Evolutionary conservation across 2,888 invertebrate genomes (phyloP).

Genomic region (Psylliodes chrysocephalus): DNA sequence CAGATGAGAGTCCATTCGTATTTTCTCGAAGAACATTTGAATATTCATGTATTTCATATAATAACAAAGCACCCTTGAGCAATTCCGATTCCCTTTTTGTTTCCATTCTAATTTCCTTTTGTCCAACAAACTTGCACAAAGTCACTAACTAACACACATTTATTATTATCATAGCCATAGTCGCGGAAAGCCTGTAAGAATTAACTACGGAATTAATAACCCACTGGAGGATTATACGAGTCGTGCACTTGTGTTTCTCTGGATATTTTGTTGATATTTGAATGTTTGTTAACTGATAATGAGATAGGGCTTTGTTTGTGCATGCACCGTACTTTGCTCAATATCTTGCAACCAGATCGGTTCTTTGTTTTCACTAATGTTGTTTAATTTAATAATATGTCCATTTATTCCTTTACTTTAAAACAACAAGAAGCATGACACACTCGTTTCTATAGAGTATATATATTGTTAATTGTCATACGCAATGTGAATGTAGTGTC

Average conservation of each 20-base stretch:
- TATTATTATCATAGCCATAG: constrained; percentile 46
- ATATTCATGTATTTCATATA: constrained; percentile 43
- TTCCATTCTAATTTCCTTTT: constrained; percentile 38
- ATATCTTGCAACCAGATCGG: too few relatives aligned
- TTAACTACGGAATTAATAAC: constrained; percentile 43
- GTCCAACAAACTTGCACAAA: constrained; percentile 39
- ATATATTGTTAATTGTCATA: too few relatives aligned
- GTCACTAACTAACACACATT: constrained; percentile 45
- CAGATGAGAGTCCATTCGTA: constrained; percentile 43
- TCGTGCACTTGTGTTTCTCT: constrained; percentile 4
- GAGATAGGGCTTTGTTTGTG: background rate
- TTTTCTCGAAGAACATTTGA: constrained; percentile 42
- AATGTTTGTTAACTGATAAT: constrained; percentile 9
- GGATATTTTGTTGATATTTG: constrained; percentile 14
- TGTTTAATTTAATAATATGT: too few relatives aligned
- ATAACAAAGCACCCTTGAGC: constrained; percentile 42
- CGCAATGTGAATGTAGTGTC: too few relatives aligned
- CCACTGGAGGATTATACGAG: constrained; percentile 38
- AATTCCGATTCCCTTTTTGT: constrained; percentile 45
- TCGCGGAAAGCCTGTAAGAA: constrained; percentile 39
- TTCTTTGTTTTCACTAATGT: too few relatives aligned
- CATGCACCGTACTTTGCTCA: too few relatives aligned
- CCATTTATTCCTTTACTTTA: too few relatives aligned
- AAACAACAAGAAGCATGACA: too few relatives aligned
- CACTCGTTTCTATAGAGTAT: too few relatives aligned